These are phyloP conservation scores for Tokudaia tokunoshimensis DNA, from an alignment of 2,797 vertebrate species.

Conservation along the genomic window DNA sequence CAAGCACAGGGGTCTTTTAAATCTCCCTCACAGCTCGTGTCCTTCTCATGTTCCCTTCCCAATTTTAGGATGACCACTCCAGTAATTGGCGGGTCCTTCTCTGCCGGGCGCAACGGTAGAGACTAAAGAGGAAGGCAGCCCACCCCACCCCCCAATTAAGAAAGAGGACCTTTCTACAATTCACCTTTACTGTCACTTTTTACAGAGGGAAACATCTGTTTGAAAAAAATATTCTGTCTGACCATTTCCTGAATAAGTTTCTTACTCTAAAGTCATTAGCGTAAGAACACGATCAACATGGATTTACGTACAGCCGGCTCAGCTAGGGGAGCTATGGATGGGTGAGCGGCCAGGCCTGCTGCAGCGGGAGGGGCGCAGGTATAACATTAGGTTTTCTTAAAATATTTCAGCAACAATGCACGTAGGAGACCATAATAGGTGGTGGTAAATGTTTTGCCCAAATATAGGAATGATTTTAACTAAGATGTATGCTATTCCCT, in stretches of 20 bases:
- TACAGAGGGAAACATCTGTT: constrained; percentile 63
- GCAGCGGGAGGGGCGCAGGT: constrained; percentile 42
- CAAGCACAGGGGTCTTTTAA: constrained; percentile 90
- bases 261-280: constrained; percentile 45
- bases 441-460: constrained; percentile 74
- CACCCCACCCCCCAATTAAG: constrained; percentile 30
- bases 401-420: constrained; percentile 58
- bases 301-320: constrained; percentile 65
- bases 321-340: constrained; percentile 8
- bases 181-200: constrained; percentile 76
- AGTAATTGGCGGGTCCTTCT: constrained; percentile 69
- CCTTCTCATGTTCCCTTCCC: constrained; percentile 73
- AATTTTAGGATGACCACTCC: constrained; percentile 72
- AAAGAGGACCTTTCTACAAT: constrained; percentile 75
- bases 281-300: constrained; percentile 10
- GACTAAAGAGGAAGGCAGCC: constrained; percentile 68
- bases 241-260: constrained; percentile 72
- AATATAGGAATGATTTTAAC: constrained; percentile 78
- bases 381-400: constrained; percentile 31
- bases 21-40: constrained; percentile 86
- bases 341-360: constrained; percentile 38
- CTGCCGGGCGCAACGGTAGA: constrained; percentile 71
- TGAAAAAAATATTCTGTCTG: constrained; percentile 72
- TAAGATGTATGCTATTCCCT: constrained; percentile 84
- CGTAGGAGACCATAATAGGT: constrained; percentile 72